Evolutionary conservation across 2,888 invertebrate genomes (phyloP).

Genomic region (Tribolium freemani): DNA sequence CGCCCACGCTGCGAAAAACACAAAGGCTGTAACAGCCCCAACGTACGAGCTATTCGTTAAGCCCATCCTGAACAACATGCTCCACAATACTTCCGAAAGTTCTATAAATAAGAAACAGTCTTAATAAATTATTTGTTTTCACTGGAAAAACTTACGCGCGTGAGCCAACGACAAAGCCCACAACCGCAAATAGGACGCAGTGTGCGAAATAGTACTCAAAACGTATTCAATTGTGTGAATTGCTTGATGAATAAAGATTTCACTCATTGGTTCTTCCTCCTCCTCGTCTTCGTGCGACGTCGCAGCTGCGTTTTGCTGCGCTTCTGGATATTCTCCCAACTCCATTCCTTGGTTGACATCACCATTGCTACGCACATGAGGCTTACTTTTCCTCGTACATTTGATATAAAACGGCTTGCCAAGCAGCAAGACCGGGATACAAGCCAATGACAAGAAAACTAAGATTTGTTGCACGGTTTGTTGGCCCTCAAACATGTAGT

Average conservation of each 20-base stretch:
- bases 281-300: slow-evolving; percentile 67
- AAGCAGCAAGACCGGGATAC: slow-evolving; percentile 84
- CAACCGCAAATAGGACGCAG: slow-evolving; percentile 94
- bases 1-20: slow-evolving; percentile 84
- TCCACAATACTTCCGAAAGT: slow-evolving; percentile 62
- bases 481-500: slow-evolving; percentile 76
- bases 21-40: slow-evolving; percentile 72
- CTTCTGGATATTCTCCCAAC: slow-evolving; percentile 68
- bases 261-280: slow-evolving; percentile 82
- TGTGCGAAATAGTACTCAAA: slow-evolving; percentile 95
- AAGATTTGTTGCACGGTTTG: slow-evolving; percentile 74
- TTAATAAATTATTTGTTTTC: no score
- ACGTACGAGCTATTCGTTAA: slow-evolving; percentile 58
- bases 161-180: slow-evolving; percentile 98
- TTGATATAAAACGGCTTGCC: slow-evolving; percentile 82
- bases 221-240: slow-evolving; percentile 98
- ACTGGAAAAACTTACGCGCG: slow-evolving; percentile 87
- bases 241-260: slow-evolving; percentile 92
- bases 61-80: slow-evolving; percentile 55
- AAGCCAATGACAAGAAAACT: slow-evolving; percentile 76
- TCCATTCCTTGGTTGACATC: slow-evolving; percentile 79
- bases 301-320: slow-evolving; percentile 66
- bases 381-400: slow-evolving; percentile 57
- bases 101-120: slow-evolving; percentile 51
- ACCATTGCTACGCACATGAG: slow-evolving; percentile 69